Evolutionary conservation across 1,140 invertebrate genomes (phyloP).

Genomic region (Drosophila pseudoobscura): DNA sequence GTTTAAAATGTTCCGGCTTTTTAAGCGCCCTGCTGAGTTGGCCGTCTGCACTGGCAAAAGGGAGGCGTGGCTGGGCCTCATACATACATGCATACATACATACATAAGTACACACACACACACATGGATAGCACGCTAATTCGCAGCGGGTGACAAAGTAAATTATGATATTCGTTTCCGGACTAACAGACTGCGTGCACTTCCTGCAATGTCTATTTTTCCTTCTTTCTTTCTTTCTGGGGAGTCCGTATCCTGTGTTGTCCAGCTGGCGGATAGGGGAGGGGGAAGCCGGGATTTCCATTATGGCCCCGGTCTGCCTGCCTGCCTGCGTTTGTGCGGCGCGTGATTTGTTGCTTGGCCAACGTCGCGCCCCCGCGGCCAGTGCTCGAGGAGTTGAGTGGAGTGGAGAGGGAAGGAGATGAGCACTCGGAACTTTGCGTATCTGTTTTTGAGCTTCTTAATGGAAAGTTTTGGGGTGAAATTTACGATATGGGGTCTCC

Average conservation of each 20-base stretch:
- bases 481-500: constrained; percentile 65
- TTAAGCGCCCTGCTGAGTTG: constrained; percentile 55
- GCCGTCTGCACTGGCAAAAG: constrained; percentile 17
- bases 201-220: constrained; percentile 53
- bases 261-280: constrained; percentile 17
- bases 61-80: constrained; percentile 45
- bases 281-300: constrained; percentile 50
- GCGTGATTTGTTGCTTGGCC: constrained; percentile 75
- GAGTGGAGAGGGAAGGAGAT: constrained; percentile 1
- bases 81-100: constrained; percentile 26
- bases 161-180: constrained; percentile 80
- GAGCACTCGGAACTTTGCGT: constrained; percentile 72
- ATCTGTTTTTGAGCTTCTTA: constrained; percentile 81
- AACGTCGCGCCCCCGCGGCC: constrained; percentile 46
- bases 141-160: constrained; percentile 81
- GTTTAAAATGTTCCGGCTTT: constrained; percentile 71
- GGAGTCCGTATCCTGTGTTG: constrained; percentile 16
- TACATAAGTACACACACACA: constrained; percentile 17
- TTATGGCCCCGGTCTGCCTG: constrained; percentile 52
- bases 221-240: constrained; percentile 20
- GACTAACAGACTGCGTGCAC: constrained; percentile 78
- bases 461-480: constrained; percentile 72
- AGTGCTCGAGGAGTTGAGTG: background rate
- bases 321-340: constrained; percentile 33
- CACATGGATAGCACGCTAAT: constrained; percentile 64